phyloP scores from a whole-genome alignment of 2,888 invertebrate species.

The Phoenoteleia sp. region DNA sequence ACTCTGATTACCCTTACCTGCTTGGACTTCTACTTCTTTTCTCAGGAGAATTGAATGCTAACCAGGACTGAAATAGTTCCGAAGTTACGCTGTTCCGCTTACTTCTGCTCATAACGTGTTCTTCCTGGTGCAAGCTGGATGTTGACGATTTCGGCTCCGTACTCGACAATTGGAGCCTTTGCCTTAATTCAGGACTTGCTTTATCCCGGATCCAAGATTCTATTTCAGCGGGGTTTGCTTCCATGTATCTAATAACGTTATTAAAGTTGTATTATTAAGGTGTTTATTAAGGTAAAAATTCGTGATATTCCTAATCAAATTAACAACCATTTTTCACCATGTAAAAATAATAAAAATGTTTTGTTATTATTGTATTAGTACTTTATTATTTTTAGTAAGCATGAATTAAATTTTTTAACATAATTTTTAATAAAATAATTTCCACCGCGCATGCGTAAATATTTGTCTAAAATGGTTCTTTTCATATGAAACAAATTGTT shows the following conservation, averaged over 20 bases:
- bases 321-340: too few relatives aligned
- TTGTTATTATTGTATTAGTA: too few relatives aligned
- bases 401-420: too few relatives aligned
- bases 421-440: too few relatives aligned
- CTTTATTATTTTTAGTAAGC: too few relatives aligned
- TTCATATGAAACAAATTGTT: too few relatives aligned
- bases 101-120: constrained; percentile 80
- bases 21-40: constrained; percentile 88
- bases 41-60: constrained; percentile 91
- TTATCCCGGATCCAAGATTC: constrained; percentile 93
- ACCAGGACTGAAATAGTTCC: constrained; percentile 95
- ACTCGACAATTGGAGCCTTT: constrained; percentile 87
- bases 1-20: constrained; percentile 78
- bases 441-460: too few relatives aligned
- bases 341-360: too few relatives aligned
- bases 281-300: too few relatives aligned
- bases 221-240: constrained; percentile 90
- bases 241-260: constrained; percentile 84
- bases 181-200: constrained; percentile 90
- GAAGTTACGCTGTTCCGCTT: constrained; percentile 92
- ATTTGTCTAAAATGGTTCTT: too few relatives aligned
- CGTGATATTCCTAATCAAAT: too few relatives aligned
- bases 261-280: too few relatives aligned
- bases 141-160: constrained; percentile 79
- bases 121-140: constrained; percentile 87